Evolutionary conservation across 2,888 invertebrate genomes (phyloP), one percentile per base, ranked within the genome.

Genomic region (Ennomos fuscantarius): DNA sequence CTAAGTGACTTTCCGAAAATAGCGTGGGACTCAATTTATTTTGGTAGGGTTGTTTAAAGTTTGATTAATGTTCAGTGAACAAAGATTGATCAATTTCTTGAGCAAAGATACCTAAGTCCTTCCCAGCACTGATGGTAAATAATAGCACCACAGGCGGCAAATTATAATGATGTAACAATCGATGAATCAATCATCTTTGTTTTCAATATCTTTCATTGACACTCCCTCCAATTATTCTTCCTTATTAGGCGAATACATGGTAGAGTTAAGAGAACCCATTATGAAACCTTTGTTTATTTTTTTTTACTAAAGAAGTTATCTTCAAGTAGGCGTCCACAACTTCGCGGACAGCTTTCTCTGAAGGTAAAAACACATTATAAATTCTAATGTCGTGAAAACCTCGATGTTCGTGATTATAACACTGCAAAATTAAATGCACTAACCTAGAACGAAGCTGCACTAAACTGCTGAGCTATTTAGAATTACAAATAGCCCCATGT

Each of bases 291-390:
- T 50, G 34, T 55, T 56, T 56, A 51, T 51, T 50, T 56, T 51
- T 50, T 56, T 58, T 33, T 24, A 53, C 52, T 44, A 55, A 61
- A 63, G 41, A 53, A 52, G 52, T 55, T 62, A 39, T 62, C 59
- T 52, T 52, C 47, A 57, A 60, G 60, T 55, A 57, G 54, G 46
- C 39, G 52, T 43, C 55, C 32, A 55, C 60, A 60, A 43, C 66
- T 55, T 50, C 55, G 60, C 57, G 57, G 63, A 55, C 63, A 62
- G 46, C 60, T 62, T 36, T 41, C 45, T 44, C 47, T 61, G 43
- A 61, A 62, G 62, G 59, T 66, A 66, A 62, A 64, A 57, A 53
- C 43, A 36, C 42, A 54, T 33, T 61, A 51, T 12, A 51, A 48
- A 54, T 24, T 24, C 24, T 24, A 24, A 24, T 5, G 24, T 6